phyloP scores from a whole-genome alignment of 2,797 vertebrate species.

The Rhodeus uyekii region DNA sequence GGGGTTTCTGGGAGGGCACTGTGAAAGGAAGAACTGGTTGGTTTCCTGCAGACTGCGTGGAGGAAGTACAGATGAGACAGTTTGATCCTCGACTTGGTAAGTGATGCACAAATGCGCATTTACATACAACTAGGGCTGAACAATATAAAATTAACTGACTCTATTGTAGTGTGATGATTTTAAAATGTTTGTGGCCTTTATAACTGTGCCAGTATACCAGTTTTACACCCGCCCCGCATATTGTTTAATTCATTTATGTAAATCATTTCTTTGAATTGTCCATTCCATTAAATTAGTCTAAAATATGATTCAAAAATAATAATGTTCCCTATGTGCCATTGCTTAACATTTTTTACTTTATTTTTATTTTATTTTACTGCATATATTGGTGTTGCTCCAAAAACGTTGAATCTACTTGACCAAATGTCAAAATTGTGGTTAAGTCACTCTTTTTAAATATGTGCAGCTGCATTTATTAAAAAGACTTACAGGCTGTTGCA shows the following conservation, averaged over 20 bases:
- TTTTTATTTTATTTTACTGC: neutral
- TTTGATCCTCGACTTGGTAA: constrained; percentile 90
- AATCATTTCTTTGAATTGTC: neutral
- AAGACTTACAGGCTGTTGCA: neutral
- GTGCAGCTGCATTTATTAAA: neutral
- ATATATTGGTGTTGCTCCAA: neutral
- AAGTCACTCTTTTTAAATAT: neutral
- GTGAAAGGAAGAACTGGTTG: constrained; percentile 88
- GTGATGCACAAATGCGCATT: constrained; percentile 18
- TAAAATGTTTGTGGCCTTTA: neutral
- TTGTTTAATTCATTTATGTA: neutral
- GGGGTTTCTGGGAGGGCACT: constrained; percentile 88
- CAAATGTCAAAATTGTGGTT: neutral
- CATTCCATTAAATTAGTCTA: neutral
- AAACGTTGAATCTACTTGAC: neutral
- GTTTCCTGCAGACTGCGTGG: constrained; percentile 90
- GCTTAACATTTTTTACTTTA: neutral
- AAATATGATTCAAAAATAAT: neutral
- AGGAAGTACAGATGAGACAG: constrained; percentile 96
- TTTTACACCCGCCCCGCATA: neutral
- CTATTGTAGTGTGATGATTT: neutral
- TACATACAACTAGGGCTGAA: neutral
- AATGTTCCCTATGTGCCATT: neutral
- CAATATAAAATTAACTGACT: neutral
- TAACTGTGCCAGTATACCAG: neutral